Percentiles rank a stretch among this genome's conserved stretches.
Evolutionary conservation across 1,140 invertebrate species (phyloP).

Genomic region (Ctenoplectra terminalis): DNA sequence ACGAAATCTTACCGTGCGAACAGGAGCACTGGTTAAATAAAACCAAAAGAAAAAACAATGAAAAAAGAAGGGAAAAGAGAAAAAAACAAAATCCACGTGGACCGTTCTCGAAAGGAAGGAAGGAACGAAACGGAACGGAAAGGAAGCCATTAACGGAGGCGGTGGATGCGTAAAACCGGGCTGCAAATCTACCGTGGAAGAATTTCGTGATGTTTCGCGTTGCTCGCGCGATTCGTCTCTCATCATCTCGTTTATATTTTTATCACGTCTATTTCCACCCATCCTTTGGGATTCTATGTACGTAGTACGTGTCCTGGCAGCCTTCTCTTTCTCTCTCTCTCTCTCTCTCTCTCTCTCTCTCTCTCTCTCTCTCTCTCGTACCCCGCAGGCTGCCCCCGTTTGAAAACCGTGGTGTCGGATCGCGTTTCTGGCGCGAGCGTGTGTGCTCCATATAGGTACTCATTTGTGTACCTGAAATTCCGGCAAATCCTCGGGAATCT

Average conservation of each 20-base stretch:
- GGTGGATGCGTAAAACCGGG: background rate
- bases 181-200: constrained; percentile 9
- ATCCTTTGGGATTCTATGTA: constrained; percentile 42
- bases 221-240: constrained; percentile 23
- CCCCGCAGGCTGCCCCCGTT: background rate
- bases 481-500: constrained; percentile 67
- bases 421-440: constrained; percentile 41
- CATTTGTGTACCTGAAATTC: constrained; percentile 67
- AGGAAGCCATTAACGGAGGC: constrained; percentile 17
- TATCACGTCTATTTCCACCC: constrained; percentile 66
- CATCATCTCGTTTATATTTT: constrained; percentile 60
- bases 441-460: constrained; percentile 37
- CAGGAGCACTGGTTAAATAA: background rate
- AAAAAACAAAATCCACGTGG: too few species aligned
- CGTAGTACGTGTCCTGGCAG: background rate
- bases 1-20: background rate
- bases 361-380: too few species aligned
- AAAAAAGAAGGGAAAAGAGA: background rate
- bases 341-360: too few species aligned
- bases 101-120: background rate
- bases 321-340: background rate
- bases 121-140: background rate
- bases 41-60: background rate
- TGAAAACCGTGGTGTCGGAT: constrained; percentile 25
- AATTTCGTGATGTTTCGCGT: constrained; percentile 29